Evolutionary conservation across 2,888 invertebrate species (phyloP).

Genomic region (Leistus spinibarbis): DNA sequence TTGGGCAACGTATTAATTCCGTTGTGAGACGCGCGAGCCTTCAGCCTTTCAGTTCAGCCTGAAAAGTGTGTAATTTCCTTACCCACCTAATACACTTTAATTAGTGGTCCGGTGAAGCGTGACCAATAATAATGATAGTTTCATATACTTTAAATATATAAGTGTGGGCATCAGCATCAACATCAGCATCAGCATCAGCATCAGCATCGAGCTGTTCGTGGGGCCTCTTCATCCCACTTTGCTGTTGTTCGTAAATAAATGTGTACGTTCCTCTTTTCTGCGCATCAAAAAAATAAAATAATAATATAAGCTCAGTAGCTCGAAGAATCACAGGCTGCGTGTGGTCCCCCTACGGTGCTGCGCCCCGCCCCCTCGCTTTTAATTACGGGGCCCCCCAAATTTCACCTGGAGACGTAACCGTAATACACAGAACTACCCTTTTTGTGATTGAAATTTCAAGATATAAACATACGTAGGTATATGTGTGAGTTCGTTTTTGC

Average conservation of each 20-base stretch:
- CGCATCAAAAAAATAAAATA: neutral
- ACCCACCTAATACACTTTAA: conserved; percentile 33
- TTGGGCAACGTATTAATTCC: too few relatives aligned
- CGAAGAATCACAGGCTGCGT: neutral
- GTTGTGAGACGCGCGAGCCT: neutral
- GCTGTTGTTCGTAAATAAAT: neutral
- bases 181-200: conserved; percentile 9
- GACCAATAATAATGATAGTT: conserved; percentile 40
- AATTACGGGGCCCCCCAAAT: neutral
- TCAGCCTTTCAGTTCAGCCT: neutral
- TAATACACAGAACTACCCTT: neutral
- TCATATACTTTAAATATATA: conserved; percentile 39
- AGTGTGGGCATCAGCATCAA: conserved; percentile 14
- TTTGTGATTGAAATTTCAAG: neutral
- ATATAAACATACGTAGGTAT: neutral
- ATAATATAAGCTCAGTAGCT: neutral
- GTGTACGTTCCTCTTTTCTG: neutral
- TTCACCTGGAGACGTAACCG: too few relatives aligned
- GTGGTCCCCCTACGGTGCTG: neutral
- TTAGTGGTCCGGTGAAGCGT: conserved; percentile 35
- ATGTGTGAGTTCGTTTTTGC: too few relatives aligned
- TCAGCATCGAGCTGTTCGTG: neutral
- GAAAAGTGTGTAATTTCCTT: neutral
- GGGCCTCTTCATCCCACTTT: neutral
- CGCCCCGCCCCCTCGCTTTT: neutral